Conservation (phyloP, 1,140 invertebrate genomes). For the Drosophila pallidifrons region DNA sequence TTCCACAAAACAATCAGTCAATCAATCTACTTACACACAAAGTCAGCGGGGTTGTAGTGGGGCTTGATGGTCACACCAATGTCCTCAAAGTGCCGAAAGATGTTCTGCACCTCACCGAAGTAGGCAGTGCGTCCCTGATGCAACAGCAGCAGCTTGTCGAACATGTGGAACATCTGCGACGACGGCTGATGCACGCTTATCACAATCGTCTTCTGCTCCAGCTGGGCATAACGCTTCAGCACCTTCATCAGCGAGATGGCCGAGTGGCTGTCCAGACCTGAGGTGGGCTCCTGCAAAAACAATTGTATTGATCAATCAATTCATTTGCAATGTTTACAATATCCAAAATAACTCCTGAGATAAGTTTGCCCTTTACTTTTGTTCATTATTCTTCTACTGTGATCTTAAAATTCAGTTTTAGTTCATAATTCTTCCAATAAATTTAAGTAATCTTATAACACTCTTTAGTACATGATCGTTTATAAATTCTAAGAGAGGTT, state of each 20-base stretch:
- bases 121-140: conserved; percentile 92
- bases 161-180: conserved; percentile 95
- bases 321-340: too few relatives aligned
- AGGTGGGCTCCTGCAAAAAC: conserved; percentile 91
- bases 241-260: conserved; percentile 91
- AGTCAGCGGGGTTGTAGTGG: conserved; percentile 95
- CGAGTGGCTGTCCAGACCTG: conserved; percentile 93
- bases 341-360: too few relatives aligned
- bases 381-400: too few relatives aligned
- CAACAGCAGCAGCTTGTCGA: conserved; percentile 92
- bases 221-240: conserved; percentile 91
- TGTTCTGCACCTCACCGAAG: conserved; percentile 91
- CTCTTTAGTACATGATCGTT: too few relatives aligned
- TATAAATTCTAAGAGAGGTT: too few relatives aligned
- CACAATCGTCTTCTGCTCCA: conserved; percentile 93
- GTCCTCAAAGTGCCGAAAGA: conserved; percentile 91
- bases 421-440: too few relatives aligned
- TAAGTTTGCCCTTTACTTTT: too few relatives aligned
- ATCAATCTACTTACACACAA: conserved; percentile 93
- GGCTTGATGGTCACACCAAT: conserved; percentile 91
- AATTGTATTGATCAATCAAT: not conserved
- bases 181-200: conserved; percentile 95
- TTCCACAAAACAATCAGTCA: too few relatives aligned
- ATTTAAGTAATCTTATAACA: too few relatives aligned
- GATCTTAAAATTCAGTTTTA: too few relatives aligned